phyloP scores from a whole-genome alignment of 2,113 vertebrate genomes.

The Brachypodius melanocephalos region DNA sequence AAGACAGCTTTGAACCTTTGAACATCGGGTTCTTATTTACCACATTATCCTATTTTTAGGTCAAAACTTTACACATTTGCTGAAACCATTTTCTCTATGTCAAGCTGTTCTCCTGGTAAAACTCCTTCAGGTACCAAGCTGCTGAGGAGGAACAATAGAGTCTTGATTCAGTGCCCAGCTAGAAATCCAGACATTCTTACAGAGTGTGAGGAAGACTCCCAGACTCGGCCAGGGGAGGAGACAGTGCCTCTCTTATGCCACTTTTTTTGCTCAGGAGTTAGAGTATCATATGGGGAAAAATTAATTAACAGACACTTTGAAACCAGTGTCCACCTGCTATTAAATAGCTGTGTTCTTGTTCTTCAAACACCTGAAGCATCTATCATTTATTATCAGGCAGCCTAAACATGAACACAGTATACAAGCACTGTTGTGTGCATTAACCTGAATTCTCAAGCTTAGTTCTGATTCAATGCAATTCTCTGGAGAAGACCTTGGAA shows the following conservation, averaged over 20 bases:
- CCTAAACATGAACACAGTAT: neutral
- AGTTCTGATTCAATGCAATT: neutral
- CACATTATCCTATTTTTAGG: neutral
- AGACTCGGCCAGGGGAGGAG: neutral
- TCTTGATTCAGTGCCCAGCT: neutral
- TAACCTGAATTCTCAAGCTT: neutral
- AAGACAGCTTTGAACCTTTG: neutral
- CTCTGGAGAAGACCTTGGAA: neutral
- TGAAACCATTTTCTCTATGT: neutral
- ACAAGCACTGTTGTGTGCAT: neutral
- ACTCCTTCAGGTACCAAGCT: neutral
- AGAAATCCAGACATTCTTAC: neutral
- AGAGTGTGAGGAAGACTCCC: neutral
- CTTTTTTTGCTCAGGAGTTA: neutral
- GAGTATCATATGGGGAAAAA: neutral
- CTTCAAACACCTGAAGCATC: neutral
- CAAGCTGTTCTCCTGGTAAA: neutral
- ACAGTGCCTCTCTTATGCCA: neutral
- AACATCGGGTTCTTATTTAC: constrained; percentile 38
- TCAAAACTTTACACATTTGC: neutral
- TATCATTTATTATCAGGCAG: neutral
- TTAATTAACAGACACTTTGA: neutral
- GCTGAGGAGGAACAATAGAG: neutral
- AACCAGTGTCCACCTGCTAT: neutral
- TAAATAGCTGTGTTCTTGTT: neutral